Evolutionary conservation across 2,113 vertebrate genomes (phyloP).

Genomic region (Mesocricetus auratus): DNA sequence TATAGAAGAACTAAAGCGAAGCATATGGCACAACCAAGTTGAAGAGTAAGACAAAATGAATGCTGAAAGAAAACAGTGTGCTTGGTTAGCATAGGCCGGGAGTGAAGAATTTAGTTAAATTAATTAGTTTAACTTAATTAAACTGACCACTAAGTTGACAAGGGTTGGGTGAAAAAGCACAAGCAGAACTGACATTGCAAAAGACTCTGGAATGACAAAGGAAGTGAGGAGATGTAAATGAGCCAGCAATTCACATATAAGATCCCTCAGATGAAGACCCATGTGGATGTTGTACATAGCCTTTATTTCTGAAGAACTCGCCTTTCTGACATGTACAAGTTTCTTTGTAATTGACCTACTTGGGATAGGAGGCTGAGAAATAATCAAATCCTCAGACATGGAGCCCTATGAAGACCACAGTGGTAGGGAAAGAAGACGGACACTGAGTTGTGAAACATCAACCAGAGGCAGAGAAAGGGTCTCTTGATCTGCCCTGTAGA

Average conservation of each 20-base stretch:
- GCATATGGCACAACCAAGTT: background rate
- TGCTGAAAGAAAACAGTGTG: background rate
- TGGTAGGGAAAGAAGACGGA: background rate
- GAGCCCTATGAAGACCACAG: background rate
- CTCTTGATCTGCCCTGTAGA: background rate
- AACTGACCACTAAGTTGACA: background rate
- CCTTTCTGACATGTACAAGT: background rate
- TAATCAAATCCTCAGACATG: background rate
- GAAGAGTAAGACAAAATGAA: background rate
- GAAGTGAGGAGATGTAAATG: background rate
- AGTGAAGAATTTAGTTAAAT: background rate
- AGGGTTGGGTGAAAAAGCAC: background rate
- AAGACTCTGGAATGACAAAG: background rate
- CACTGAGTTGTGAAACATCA: background rate
- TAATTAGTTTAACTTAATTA: background rate
- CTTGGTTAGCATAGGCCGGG: background rate
- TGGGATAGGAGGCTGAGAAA: background rate
- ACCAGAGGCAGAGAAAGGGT: background rate
- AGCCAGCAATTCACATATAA: background rate
- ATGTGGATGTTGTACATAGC: background rate
- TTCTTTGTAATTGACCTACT: background rate
- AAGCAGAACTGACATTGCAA: background rate
- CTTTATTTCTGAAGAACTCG: conserved; percentile 9
- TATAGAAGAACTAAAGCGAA: background rate
- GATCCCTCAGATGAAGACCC: background rate